Evolutionary conservation across 2,113 vertebrate genomes (phyloP).

Genomic region (Vanacampus margaritifer): DNA sequence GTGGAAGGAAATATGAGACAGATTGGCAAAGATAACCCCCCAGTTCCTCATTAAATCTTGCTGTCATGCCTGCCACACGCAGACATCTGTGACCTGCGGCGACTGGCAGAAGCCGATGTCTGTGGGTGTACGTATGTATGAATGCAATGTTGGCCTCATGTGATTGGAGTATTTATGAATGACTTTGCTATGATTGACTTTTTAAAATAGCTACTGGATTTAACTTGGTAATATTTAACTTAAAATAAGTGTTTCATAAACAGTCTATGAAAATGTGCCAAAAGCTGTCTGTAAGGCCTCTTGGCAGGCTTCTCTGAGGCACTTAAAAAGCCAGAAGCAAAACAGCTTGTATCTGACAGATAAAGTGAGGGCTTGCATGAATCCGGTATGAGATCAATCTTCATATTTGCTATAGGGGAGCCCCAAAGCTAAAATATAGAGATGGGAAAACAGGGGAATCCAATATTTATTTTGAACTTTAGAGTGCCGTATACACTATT

Average conservation of each 20-base stretch:
- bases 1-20: constrained; percentile 22
- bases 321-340: neutral
- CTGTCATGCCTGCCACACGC: constrained; percentile 35
- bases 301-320: neutral
- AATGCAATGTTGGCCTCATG: constrained; percentile 20
- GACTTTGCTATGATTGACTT: neutral
- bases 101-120: constrained; percentile 37
- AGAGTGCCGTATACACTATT: no score
- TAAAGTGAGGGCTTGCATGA: neutral
- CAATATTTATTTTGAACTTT: neutral
- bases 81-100: constrained; percentile 61
- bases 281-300: neutral
- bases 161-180: neutral
- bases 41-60: constrained; percentile 56
- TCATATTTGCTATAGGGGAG: neutral
- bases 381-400: neutral
- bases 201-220: neutral
- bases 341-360: neutral
- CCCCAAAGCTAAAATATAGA: neutral
- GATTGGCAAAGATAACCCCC: constrained; percentile 35
- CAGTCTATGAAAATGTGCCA: neutral
- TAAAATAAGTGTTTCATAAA: neutral
- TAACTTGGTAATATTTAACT: neutral
- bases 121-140: constrained; percentile 15
- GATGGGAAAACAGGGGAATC: neutral